Evolutionary conservation across 2,797 vertebrate species (phyloP), one percentile per base, ranked within the genome.

Genomic region (Octomys mimax): DNA sequence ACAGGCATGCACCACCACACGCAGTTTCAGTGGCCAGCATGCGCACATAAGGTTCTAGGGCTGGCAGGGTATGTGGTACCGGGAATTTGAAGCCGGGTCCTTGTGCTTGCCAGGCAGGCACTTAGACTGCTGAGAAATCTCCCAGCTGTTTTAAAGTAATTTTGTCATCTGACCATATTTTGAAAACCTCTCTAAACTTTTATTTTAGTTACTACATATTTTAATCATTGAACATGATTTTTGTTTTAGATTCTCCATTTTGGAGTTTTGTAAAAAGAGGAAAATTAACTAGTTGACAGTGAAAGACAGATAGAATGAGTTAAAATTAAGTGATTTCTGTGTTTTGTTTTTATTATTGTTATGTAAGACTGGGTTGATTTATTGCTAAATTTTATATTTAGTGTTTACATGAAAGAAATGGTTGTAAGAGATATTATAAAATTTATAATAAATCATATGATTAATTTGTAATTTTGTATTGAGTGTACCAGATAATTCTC

Each of bases 321-420:
- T 88, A 78, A 94, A 77, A 70, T 83, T 92, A 9, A 71, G 1
- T 64, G 14, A 89, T 83, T 70, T 88, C 21, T 70, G 0, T 91
- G 81, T 85, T 87, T 84, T 70, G 42, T 87, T 84, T 10, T 22
- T 68, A 57, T 11, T 88, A 11, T 86, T 36, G 26, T 71, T 61
- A 85, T 83, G 2, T 70, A 49, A 59, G 18, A 57, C 0, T 26
- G 14, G 73, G 71, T 8, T 89, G 70, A 71, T 19, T 49, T 64
- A 54, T 52, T 89, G 39, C 19, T 85, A 33, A 33, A 52, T 73
- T 78, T 94, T 92, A 61, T 42, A 61, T 26, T 59, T 83, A 68
- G 33, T 86, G 36, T 85, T 95, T 39, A 68, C 11, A 71, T 80
- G 33, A 93, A 89, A 91, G 28, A 93, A 84, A 49, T 87, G 11